Evolutionary conservation across 2,797 vertebrate genomes (phyloP).

Genomic region (Ctenochaetus hawaiiensis): DNA sequence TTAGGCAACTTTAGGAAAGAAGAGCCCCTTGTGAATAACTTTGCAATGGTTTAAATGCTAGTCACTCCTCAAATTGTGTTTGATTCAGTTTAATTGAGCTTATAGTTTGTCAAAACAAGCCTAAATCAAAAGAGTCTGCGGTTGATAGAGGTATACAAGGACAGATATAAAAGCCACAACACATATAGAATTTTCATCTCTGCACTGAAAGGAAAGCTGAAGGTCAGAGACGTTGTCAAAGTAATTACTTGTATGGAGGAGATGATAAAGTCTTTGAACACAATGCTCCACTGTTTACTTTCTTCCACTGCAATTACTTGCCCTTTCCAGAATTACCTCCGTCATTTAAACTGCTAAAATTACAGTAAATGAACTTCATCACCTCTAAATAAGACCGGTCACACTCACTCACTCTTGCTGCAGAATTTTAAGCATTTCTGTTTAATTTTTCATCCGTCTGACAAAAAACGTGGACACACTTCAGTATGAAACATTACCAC

Average conservation of each 20-base stretch:
- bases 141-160: not conserved
- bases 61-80: not conserved
- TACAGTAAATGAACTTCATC: conserved; percentile 4
- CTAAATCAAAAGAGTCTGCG: not conserved
- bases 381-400: not conserved
- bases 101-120: not conserved
- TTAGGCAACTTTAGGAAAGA: not conserved
- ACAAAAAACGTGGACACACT: not conserved
- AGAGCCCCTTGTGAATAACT: not conserved
- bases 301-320: conserved; percentile 7
- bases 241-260: not conserved
- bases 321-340: conserved; percentile 17
- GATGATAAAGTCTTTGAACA: conserved; percentile 6
- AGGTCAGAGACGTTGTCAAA: not conserved
- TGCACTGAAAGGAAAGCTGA: not conserved
- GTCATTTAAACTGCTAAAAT: not conserved
- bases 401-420: not conserved
- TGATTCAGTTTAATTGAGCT: not conserved
- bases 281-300: not conserved
- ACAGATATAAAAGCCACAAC: not conserved
- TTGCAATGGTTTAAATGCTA: not conserved
- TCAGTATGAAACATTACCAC: conserved; percentile 1
- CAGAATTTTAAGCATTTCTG: not conserved
- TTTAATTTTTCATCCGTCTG: conserved; percentile 29
- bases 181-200: not conserved